Evolutionary conservation across 2,797 vertebrate genomes (phyloP).

Genomic region (Crocodylus rhombifer): DNA sequence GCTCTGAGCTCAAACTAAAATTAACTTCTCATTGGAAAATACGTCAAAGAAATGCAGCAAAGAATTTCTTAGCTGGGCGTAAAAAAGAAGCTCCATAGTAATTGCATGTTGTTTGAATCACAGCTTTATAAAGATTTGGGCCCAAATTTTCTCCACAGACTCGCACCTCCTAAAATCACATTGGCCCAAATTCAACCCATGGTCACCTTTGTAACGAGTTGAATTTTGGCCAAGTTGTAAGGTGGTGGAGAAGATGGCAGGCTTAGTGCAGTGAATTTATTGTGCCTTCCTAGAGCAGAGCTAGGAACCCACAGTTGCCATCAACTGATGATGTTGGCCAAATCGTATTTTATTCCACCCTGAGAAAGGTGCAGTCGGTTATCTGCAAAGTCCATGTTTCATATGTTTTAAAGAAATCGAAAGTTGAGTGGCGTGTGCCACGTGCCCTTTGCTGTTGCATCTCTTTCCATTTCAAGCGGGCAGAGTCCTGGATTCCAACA

Average conservation of each 20-base stretch:
- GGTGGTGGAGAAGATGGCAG: background rate
- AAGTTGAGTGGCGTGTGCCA: conserved; percentile 21
- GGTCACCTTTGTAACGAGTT: background rate
- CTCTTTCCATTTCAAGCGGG: background rate
- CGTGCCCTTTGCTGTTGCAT: conserved; percentile 19
- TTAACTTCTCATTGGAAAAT: conserved; percentile 74
- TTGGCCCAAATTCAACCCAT: background rate
- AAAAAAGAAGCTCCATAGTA: conserved; percentile 60
- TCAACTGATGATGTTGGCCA: background rate
- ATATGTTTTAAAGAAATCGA: conserved; percentile 32
- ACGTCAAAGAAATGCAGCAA: conserved; percentile 64
- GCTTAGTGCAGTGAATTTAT: background rate
- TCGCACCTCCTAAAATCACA: conserved; percentile 37
- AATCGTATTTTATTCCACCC: background rate
- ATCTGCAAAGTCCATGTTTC: background rate
- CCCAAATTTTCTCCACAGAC: conserved; percentile 54
- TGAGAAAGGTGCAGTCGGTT: background rate
- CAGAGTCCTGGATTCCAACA: background rate
- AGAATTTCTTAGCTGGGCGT: conserved; percentile 59
- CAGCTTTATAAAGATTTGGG: conserved; percentile 66
- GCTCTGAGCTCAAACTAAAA: conserved; percentile 74
- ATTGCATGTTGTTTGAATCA: conserved; percentile 68
- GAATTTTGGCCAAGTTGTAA: conserved; percentile 26
- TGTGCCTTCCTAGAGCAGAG: accelerated
- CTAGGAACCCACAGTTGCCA: background rate